Evolutionary conservation across 2,113 vertebrate genomes (phyloP), one percentile per base, ranked within the genome.

Genomic region (Hemiscyllium ocellatum): DNA sequence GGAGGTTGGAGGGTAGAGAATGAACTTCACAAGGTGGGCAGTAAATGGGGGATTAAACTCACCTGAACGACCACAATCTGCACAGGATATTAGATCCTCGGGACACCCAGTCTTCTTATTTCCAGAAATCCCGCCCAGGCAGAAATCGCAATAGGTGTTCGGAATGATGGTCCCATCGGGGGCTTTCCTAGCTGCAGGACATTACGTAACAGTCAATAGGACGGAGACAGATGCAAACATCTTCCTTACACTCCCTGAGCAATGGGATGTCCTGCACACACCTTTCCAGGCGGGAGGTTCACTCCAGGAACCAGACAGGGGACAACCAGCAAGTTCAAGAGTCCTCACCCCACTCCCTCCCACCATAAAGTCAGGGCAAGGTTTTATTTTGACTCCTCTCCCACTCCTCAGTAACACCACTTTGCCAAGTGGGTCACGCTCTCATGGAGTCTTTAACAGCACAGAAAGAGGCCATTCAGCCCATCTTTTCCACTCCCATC

Each of bases 71-170:
- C 98, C 98, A 96, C 98, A 99, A 97, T 99, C 98, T 1, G 98
- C 98, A 96, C 98, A 99, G 97, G 98, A 99, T 96, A 99, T 99
- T 80, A 99, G 98, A 97, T 99, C 98, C 97, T 99, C 98, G 0
- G 98, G 98, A 97, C 98, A 99, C 96, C 98, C 98, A 0, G 98
- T 99, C 97, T 99, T 99, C 98, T 99, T 99, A 42, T 94, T 94
- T 24, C 66, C 72, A 4, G 86, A 70, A 89, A 98, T 98, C 96
- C 98, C 98, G 56, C 98, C 98, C 80, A 99, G 97, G 96, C 98
- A 99, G 98, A 99, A 99, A 97, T 99, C 98, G 96, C 98, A 99
- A 97, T 99, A 99, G 96, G 98, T 98, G 19, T 99, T 99, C 96
- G 98, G 98, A 96, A 99, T 99, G 97, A 99, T 98, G 1, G 98